Conservation (phyloP, 1,140 invertebrate species). For the Ganaspis sp. region DNA sequence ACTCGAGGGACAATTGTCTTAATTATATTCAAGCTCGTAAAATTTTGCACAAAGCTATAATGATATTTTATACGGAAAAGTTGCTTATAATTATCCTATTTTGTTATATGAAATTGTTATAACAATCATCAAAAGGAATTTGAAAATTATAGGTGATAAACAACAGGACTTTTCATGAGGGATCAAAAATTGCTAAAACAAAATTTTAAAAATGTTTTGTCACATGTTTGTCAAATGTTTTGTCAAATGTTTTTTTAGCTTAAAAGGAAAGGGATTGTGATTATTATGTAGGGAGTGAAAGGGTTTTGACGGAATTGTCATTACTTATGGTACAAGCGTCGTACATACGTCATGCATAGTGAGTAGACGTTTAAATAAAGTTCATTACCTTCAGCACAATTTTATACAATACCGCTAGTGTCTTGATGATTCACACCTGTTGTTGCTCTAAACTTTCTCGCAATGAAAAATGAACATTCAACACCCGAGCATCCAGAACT, state of each 20-base stretch:
- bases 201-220: background rate
- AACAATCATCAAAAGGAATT: too few relatives aligned
- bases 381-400: conserved; percentile 57
- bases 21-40: too few relatives aligned
- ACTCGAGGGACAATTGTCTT: too few relatives aligned
- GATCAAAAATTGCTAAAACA: too few relatives aligned
- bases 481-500: background rate
- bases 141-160: too few relatives aligned
- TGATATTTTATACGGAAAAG: too few relatives aligned
- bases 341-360: conserved; percentile 58
- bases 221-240: too few relatives aligned
- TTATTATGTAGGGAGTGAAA: background rate
- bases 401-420: background rate
- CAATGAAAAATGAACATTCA: background rate
- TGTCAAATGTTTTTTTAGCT: too few relatives aligned
- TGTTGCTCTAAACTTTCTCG: background rate
- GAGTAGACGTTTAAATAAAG: conserved; percentile 62
- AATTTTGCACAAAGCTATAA: too few relatives aligned
- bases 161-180: too few relatives aligned
- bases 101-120: too few relatives aligned
- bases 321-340: conserved; percentile 50
- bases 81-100: too few relatives aligned
- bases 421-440: conserved; percentile 16
- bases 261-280: background rate
- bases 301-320: background rate